Conservation (phyloP, 2,888 invertebrate species). For the Brachyptera putata region DNA sequence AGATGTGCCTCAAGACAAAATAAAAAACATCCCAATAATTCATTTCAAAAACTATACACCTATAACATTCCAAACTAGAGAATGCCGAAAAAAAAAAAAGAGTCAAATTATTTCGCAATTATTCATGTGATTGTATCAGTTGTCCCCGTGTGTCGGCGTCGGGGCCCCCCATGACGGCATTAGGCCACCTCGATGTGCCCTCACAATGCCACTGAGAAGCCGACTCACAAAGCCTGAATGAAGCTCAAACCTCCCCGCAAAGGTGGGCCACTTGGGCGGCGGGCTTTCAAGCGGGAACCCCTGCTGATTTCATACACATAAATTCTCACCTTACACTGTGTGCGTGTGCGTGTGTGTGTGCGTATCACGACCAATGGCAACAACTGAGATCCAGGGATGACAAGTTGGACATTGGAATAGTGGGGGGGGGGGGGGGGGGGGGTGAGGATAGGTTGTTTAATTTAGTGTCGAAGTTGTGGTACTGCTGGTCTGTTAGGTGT, state of each 20-base stretch:
- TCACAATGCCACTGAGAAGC: conserved; percentile 1
- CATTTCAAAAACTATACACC: no score
- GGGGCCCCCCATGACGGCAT: conserved; percentile 7
- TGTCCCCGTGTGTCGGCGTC: neutral
- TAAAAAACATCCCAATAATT: no score
- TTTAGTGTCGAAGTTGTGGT: no score
- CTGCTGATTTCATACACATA: conserved; percentile 18
- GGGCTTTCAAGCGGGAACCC: neutral
- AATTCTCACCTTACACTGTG: conserved; percentile 19
- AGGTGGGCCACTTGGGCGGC: neutral
- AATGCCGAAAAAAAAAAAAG: no score
- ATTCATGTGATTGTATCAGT: neutral
- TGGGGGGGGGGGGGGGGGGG: neutral
- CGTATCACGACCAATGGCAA: neutral
- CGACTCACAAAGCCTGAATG: conserved; percentile 1
- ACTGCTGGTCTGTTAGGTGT: no score
- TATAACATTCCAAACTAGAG: no score
- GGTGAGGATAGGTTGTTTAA: no score
- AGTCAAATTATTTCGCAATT: conserved; percentile 6
- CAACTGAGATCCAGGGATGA: neutral
- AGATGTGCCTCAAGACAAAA: neutral
- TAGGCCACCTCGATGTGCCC: neutral
- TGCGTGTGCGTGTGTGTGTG: neutral
- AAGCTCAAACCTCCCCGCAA: neutral
- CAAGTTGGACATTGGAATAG: neutral